Conservation (phyloP, 2,113 vertebrate species). For the Corvus hawaiiensis region DNA sequence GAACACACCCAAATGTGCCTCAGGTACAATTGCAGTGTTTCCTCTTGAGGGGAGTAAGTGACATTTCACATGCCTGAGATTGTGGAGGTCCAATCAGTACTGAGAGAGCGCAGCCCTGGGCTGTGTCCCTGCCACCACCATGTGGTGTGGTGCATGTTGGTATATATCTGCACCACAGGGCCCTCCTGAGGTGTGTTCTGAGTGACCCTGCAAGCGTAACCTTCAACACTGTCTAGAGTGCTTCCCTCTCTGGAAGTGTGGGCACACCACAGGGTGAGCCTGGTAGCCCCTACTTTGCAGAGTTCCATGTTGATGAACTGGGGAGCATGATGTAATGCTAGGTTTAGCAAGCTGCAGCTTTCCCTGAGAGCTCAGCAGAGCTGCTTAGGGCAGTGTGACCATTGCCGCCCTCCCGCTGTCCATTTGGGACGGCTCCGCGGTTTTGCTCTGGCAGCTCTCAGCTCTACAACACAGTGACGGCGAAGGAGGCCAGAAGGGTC, state of each 20-base stretch:
- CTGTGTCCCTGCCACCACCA: background rate
- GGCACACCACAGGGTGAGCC: rapidly evolving
- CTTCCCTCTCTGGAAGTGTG: background rate
- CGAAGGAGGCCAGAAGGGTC: too few relatives aligned
- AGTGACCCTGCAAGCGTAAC: background rate
- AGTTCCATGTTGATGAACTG: rapidly evolving
- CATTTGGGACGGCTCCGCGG: too few relatives aligned
- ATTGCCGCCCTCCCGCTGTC: too few relatives aligned
- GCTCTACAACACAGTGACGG: too few relatives aligned
- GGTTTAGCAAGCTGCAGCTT: too few relatives aligned
- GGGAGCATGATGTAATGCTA: background rate
- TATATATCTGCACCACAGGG: rapidly evolving
- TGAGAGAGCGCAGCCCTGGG: rapidly evolving
- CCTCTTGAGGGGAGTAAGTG: background rate
- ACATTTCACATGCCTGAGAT: background rate
- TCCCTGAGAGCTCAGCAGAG: too few relatives aligned
- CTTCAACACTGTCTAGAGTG: background rate
- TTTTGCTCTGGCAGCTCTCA: too few relatives aligned
- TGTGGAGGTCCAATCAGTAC: background rate
- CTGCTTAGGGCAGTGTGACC: too few relatives aligned
- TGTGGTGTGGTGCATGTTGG: background rate
- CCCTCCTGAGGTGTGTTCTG: background rate
- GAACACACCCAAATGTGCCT: background rate
- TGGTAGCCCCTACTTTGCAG: background rate
- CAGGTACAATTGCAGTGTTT: rapidly evolving